Percentiles rank a stretch among this genome's conserved stretches.
phyloP scores from a whole-genome alignment of 1,140 invertebrate species.

The Gyrodactylus salaris region DNA sequence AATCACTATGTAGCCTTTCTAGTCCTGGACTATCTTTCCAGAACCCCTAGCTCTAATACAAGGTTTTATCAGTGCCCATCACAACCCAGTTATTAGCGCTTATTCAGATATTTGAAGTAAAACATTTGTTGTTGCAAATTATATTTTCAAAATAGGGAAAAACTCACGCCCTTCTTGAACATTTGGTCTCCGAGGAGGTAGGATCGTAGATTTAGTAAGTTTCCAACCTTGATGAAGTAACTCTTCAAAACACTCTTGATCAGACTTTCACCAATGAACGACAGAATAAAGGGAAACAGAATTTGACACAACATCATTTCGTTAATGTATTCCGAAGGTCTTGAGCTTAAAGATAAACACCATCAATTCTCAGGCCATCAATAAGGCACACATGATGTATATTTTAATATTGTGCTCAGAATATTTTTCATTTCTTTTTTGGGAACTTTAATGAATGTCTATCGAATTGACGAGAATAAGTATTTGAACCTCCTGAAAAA shows the following conservation, averaged over 20 bases:
- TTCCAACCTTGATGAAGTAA: neutral
- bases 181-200: neutral
- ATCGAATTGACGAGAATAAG: no score
- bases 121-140: no score
- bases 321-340: neutral
- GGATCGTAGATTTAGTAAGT: neutral
- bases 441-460: no score
- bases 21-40: neutral
- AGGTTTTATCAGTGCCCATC: neutral
- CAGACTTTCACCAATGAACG: neutral
- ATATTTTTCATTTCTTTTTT: no score
- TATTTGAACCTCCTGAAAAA: no score
- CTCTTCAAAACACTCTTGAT: neutral
- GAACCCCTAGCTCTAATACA: neutral
- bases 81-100: no score
- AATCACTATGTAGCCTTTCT: neutral
- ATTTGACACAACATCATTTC: neutral
- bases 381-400: no score
- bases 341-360: neutral
- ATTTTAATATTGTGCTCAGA: no score
- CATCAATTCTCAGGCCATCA: no score
- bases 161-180: neutral
- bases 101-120: no score
- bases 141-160: no score
- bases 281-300: no score